Base-by-base conservation (phyloP, 2,797 vertebrate genomes). In the Rallus crepitans region DNA sequence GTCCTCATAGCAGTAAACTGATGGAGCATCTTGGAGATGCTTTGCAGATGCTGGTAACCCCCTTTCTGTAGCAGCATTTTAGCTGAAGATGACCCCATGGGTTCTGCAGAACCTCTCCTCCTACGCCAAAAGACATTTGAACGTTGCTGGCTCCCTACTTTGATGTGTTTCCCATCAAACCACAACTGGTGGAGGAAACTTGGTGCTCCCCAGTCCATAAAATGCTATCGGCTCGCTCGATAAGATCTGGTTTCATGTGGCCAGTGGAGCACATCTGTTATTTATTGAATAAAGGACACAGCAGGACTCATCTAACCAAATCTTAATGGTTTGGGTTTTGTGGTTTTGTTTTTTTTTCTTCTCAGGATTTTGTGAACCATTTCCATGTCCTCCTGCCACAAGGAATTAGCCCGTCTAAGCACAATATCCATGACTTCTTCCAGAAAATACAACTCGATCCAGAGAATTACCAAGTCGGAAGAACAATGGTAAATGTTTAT, bases 391-490 rank as follows among this genome's bases (percentile, higher is more conserved):
- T 99, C 92, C 98, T 99, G 87, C 98, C 99, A 6, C 98, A 97
- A 95, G 98, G 98, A 86, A 98, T 98, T 96, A 96, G 94, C 56
- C 97, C 98, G 12, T 98, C 98, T 69, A 98, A 98, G 95, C 97
- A 98, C 83, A 98, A 98, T 69, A 99, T 99, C 97, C 98, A 98
- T 82, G 97, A 98, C 82, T 99, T 99, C 98, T 98, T 99, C 98
- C 97, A 47, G 96, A 98, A 98, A 97, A 98, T 98, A 48, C 97
- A 98, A 97, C 98, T 99, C 1, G 94, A 98, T 81, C 94, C 98
- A 59, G 98, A 99, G 82, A 99, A 98, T 63, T 99, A 98, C 93
- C 99, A 99, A 99, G 99, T 99, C 92, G 99, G 99, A 91, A 99
- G 98, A 97, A 99, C 99, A 4, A 99, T 99, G 99, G 99, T 99